phyloP scores from a whole-genome alignment of 2,797 vertebrate species.

The Coluber constrictor region DNA sequence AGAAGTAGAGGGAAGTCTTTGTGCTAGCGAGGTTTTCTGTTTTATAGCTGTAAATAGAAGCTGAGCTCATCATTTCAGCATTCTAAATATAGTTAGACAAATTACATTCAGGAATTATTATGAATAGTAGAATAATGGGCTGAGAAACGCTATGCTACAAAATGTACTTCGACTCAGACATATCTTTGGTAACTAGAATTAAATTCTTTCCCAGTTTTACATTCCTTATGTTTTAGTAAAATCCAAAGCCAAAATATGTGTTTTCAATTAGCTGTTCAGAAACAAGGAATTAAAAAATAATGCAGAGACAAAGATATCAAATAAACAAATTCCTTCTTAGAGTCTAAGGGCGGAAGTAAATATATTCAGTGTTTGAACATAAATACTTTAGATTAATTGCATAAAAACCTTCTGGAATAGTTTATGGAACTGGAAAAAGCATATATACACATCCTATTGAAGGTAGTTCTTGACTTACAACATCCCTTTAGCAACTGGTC shows the following conservation, averaged over 20 bases:
- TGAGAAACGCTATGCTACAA: conserved; percentile 32
- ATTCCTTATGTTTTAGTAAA: conserved; percentile 25
- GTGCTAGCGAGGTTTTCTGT: conserved; percentile 38
- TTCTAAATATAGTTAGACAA: conserved; percentile 56
- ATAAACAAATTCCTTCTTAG: background rate
- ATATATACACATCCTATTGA: background rate
- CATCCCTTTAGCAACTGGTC: background rate
- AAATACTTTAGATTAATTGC: conserved; percentile 10
- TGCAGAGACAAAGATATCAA: background rate
- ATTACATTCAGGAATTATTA: conserved; percentile 50
- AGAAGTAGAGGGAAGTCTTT: conserved; percentile 31
- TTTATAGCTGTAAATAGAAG: conserved; percentile 59
- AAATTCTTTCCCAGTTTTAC: conserved; percentile 44
- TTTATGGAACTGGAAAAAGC: background rate
- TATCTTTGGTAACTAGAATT: conserved; percentile 41
- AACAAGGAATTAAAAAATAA: background rate
- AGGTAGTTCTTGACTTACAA: background rate
- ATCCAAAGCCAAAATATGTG: conserved; percentile 42
- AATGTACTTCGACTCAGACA: conserved; percentile 46
- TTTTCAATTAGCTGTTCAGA: conserved; percentile 43
- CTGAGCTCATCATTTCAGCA: conserved; percentile 49
- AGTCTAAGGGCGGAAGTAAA: background rate
- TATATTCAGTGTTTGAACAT: background rate
- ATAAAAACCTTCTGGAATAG: background rate
- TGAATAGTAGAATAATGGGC: conserved; percentile 38